A percentile compares a stretch with the other conserved stretches of the same genome.
Evolutionary conservation across 2,797 vertebrate species (phyloP).

Genomic region (Microctenopoma lineatum): DNA sequence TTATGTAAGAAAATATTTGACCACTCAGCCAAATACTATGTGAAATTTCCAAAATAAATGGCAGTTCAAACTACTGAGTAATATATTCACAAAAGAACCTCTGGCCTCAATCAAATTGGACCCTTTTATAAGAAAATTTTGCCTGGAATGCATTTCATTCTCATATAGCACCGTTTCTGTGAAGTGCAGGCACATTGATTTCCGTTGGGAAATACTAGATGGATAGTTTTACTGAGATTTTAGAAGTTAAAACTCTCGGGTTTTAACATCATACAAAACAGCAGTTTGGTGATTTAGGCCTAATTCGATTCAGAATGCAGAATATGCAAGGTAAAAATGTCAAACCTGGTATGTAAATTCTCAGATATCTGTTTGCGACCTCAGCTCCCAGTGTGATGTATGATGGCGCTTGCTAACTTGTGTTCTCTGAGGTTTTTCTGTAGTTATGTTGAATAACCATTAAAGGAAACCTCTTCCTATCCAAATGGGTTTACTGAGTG

Average conservation of each 20-base stretch:
- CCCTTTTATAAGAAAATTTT: not conserved
- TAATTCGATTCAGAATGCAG: slow-evolving; percentile 10
- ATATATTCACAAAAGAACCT: not conserved
- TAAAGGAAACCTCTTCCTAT: not conserved
- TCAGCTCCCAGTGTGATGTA: not conserved
- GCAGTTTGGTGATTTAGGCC: not conserved
- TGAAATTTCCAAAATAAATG: not conserved
- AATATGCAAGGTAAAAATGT: not conserved
- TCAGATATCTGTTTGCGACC: not conserved
- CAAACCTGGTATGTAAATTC: not conserved
- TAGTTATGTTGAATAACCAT: not conserved
- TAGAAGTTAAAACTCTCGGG: not conserved
- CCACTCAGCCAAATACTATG: not conserved
- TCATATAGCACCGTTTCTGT: not conserved
- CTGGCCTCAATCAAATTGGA: not conserved
- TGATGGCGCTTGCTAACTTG: not conserved
- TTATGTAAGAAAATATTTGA: not conserved
- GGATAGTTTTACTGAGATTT: not conserved
- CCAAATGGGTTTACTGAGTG: not conserved
- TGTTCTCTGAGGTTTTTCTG: too few species aligned
- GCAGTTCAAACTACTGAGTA: not conserved
- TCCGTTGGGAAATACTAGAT: not conserved
- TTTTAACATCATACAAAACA: not conserved
- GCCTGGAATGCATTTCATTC: not conserved
- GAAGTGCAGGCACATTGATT: not conserved